Evolutionary conservation across 2,797 vertebrate species (phyloP).

Genomic region (Chloroceryle inda): DNA sequence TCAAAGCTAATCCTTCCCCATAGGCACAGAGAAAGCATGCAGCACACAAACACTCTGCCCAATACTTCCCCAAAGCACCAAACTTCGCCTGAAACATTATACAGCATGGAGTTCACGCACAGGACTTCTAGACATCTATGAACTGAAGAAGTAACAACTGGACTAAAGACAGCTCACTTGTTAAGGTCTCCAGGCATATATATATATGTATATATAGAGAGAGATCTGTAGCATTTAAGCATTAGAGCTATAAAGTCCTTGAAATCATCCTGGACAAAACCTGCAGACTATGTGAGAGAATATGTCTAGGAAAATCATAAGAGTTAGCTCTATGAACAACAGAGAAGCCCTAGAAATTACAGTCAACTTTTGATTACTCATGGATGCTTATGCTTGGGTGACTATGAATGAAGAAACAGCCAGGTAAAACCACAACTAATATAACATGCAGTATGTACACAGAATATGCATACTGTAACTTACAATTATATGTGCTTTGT

Average conservation of each 20-base stretch:
- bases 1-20: not conserved
- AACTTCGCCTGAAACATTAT: not conserved
- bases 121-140: not conserved
- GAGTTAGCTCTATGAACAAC: not conserved
- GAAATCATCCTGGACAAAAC: not conserved
- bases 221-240: not conserved
- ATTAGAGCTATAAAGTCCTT: not conserved
- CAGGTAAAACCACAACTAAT: not conserved
- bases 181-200: not conserved
- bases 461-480: not conserved
- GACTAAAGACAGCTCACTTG: not conserved
- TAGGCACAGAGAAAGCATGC: accelerated
- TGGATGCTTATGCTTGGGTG: not conserved
- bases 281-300: not conserved
- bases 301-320: accelerated
- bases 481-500: not conserved
- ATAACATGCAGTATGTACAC: not conserved
- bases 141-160: not conserved
- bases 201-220: not conserved
- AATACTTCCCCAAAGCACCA: not conserved
- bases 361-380: not conserved
- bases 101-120: accelerated
- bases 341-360: not conserved
- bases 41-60: not conserved
- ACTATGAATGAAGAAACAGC: not conserved